These are phyloP conservation scores for Capitella teleta DNA, from an alignment of 1,140 invertebrate genomes.

Conservation along the genomic window DNA sequence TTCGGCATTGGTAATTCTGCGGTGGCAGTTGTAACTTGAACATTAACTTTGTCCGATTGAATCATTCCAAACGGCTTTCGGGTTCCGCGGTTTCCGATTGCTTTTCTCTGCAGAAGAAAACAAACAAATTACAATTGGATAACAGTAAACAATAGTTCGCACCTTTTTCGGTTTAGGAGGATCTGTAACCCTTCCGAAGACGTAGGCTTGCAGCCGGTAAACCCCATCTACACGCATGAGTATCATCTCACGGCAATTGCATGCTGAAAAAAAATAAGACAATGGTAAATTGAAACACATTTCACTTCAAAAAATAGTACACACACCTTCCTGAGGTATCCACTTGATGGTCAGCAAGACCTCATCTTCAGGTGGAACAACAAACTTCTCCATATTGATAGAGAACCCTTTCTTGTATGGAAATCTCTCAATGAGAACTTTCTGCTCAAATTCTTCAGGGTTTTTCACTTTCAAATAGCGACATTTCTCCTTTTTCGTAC, in stretches of 20 bases:
- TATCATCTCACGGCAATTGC: constrained; percentile 26
- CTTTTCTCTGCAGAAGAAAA: background rate
- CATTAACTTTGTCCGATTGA: background rate
- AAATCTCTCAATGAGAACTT: constrained; percentile 27
- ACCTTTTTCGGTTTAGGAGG: constrained; percentile 16
- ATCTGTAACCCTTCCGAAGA: constrained; percentile 23
- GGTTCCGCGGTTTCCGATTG: background rate
- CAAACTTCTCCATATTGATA: constrained; percentile 19
- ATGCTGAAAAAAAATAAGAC: no score
- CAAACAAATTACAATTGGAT: no score
- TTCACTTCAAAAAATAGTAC: no score
- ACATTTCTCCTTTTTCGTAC: constrained; percentile 16
- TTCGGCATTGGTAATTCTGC: background rate
- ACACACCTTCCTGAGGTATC: constrained; percentile 22
- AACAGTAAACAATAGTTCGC: background rate
- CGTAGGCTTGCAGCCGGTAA: constrained; percentile 24
- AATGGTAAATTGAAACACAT: no score
- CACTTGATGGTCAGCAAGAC: constrained; percentile 20
- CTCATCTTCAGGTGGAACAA: constrained; percentile 17
- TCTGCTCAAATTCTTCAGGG: constrained; percentile 29
- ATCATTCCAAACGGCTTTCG: background rate
- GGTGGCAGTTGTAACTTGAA: background rate
- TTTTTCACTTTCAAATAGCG: constrained; percentile 22
- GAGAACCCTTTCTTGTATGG: constrained; percentile 26
- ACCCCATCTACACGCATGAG: constrained; percentile 23